phyloP scores from a whole-genome alignment of 92 coral and sea anemone genomes.

The Porites rus region DNA sequence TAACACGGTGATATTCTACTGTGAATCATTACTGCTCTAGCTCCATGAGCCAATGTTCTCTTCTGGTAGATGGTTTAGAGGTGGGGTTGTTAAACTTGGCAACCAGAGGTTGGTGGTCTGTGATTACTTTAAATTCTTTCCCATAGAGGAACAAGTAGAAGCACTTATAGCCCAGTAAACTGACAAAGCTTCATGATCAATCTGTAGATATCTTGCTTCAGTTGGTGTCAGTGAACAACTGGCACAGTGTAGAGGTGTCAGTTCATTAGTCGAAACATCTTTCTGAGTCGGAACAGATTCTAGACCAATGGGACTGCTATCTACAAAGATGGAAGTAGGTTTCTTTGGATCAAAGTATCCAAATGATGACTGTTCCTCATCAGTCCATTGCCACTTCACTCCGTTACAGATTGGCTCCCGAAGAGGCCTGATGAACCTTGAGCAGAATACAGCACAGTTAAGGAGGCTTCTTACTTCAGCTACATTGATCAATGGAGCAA shows the following conservation, averaged over 20 bases:
- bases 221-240: constrained; percentile 56
- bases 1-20: constrained; percentile 49
- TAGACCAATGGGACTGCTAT: constrained; percentile 56
- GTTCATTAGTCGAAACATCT: constrained; percentile 46
- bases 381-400: background rate
- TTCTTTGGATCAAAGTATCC: constrained; percentile 54
- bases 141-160: constrained; percentile 37
- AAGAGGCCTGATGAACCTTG: constrained; percentile 55
- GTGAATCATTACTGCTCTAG: constrained; percentile 56
- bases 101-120: too few relatives aligned
- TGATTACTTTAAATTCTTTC: too few relatives aligned
- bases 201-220: constrained; percentile 32
- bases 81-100: constrained; percentile 16
- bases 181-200: constrained; percentile 50
- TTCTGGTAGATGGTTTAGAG: constrained; percentile 48
- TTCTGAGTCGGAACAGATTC: constrained; percentile 68
- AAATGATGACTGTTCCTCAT: constrained; percentile 22
- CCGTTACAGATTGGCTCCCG: constrained; percentile 29
- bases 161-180: constrained; percentile 18
- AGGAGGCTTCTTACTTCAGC: constrained; percentile 63
- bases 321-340: constrained; percentile 51
- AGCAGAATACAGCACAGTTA: constrained; percentile 61
- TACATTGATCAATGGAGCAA: constrained; percentile 53
- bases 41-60: constrained; percentile 46
- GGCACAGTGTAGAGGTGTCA: constrained; percentile 61